Conservation (phyloP, 2,797 vertebrate genomes). For the Cynopterus sphinx region DNA sequence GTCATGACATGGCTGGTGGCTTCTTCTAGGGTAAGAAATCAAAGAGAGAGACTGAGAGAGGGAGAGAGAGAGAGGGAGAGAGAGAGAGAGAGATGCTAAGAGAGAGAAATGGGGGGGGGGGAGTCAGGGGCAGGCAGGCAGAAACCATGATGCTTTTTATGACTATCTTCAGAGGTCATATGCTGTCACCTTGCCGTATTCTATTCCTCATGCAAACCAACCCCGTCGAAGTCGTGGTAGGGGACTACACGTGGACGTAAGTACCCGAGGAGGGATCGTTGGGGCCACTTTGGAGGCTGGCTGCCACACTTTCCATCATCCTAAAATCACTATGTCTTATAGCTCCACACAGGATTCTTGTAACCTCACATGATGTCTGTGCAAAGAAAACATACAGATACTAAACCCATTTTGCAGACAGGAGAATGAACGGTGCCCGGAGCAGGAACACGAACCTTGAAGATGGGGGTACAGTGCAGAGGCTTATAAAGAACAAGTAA, state of each 20-base stretch:
- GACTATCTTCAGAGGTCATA: not conserved
- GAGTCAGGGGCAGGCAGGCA: too few relatives aligned
- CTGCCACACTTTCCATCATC: not conserved
- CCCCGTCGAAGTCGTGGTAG: not conserved
- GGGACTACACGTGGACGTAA: too few relatives aligned
- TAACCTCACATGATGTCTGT: not conserved
- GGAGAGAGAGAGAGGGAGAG: not conserved
- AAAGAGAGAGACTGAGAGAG: not conserved
- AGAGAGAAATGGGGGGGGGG: not conserved
- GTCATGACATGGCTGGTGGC: not conserved
- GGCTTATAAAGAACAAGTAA: not conserved
- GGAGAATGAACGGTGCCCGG: not conserved
- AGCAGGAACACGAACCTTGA: not conserved
- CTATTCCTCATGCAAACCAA: not conserved
- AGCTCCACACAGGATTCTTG: not conserved
- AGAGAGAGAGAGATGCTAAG: not conserved
- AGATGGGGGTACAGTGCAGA: not conserved
- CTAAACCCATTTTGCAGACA: not conserved
- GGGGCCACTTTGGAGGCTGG: not conserved
- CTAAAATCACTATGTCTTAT: not conserved
- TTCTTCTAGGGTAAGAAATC: not conserved
- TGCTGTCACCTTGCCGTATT: not conserved
- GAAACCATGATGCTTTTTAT: not conserved
- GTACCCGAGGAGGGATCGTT: not conserved
- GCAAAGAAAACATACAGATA: not conserved